These are phyloP conservation scores for Maniola jurtina DNA, from an alignment of 1,140 invertebrate genomes.

Conservation along the genomic window DNA sequence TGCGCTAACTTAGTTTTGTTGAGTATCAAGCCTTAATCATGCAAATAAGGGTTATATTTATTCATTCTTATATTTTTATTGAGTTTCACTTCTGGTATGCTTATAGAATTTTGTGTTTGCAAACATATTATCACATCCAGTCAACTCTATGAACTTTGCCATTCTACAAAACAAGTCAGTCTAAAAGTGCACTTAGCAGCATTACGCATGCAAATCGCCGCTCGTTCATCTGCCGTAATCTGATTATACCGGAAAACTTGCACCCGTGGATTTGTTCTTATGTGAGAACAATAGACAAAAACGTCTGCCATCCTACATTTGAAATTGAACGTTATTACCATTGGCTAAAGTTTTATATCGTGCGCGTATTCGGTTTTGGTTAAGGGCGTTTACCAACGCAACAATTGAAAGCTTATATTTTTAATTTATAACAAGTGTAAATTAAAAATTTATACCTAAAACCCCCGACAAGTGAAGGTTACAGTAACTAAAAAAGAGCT, in stretches of 20 bases:
- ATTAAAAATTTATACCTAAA: background rate
- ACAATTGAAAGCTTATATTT: background rate
- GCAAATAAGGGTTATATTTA: too few species aligned
- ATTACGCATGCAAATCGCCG: constrained; percentile 59
- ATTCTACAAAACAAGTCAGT: constrained; percentile 33
- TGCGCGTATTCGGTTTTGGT: background rate
- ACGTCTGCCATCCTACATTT: constrained; percentile 1
- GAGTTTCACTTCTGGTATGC: too few species aligned
- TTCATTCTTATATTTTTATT: too few species aligned
- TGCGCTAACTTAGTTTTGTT: too few species aligned
- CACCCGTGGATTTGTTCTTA: constrained; percentile 36
- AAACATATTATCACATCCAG: background rate
- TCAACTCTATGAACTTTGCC: constrained; percentile 1
- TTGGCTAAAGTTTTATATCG: constrained; percentile 16
- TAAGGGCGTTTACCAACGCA: constrained; percentile 9
- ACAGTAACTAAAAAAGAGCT: too few species aligned
- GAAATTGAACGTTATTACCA: constrained; percentile 20
- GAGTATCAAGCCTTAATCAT: too few species aligned
- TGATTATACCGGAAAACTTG: constrained; percentile 48
- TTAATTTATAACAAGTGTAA: background rate
- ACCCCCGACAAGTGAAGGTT: too few species aligned
- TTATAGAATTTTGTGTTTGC: background rate
- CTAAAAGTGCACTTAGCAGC: constrained; percentile 55
- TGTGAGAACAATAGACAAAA: constrained; percentile 37
- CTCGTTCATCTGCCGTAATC: constrained; percentile 54